Conservation (phyloP, 2,797 vertebrate species). For the Enteromius paludinosus region DNA sequence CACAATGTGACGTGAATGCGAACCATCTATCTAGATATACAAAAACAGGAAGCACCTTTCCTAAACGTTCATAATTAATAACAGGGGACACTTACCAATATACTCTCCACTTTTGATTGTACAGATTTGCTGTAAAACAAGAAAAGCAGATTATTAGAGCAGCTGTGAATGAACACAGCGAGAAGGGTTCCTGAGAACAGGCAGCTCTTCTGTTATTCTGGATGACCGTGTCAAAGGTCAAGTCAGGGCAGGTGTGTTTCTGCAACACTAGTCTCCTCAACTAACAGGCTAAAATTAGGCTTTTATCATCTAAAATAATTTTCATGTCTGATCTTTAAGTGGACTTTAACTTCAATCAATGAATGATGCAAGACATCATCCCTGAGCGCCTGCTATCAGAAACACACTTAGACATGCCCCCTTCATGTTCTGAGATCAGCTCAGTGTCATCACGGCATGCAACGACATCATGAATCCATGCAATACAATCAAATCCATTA, state of each 20-base stretch:
- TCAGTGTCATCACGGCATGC: no score
- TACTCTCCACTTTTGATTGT: conserved; percentile 99
- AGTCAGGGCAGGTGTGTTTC: conserved; percentile 8
- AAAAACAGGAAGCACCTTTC: neutral
- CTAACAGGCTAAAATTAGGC: neutral
- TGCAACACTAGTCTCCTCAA: neutral
- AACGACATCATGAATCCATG: neutral
- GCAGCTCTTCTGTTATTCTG: conserved; percentile 2
- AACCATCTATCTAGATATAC: neutral
- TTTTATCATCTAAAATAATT: neutral
- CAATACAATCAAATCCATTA: neutral
- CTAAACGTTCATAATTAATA: neutral
- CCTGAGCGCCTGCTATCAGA: neutral
- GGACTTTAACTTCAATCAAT: neutral
- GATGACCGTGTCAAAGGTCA: conserved; percentile 3
- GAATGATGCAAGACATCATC: neutral
- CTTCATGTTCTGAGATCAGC: neutral
- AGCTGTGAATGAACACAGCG: neutral
- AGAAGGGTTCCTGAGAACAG: neutral
- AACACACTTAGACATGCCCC: neutral
- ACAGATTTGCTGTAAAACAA: conserved; percentile 93
- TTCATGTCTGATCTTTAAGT: neutral
- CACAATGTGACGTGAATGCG: no score
- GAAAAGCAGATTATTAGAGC: conserved; percentile 66
- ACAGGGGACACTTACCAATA: conserved; percentile 91